These are phyloP conservation scores for Phenganax marumi DNA, from an alignment of 92 coral and sea anemone species.

Conservation along the genomic window DNA sequence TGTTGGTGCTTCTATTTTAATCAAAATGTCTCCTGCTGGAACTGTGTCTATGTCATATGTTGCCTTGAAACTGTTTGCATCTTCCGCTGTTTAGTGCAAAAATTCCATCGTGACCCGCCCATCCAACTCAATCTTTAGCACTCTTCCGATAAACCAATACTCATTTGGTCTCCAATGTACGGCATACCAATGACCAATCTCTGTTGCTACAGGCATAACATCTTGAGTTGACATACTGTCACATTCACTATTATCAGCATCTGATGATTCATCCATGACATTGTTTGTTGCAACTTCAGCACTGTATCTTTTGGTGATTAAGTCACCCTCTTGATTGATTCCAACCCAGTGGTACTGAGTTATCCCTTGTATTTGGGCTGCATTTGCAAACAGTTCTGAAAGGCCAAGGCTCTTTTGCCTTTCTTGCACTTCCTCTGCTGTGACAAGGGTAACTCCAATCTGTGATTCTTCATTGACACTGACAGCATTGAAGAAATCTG, in stretches of 20 bases:
- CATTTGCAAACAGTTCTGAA: constrained; percentile 41
- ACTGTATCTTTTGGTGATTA: constrained; percentile 54
- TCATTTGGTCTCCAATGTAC: constrained; percentile 51
- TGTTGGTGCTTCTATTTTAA: constrained; percentile 39
- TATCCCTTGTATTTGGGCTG: constrained; percentile 42
- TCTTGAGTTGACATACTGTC: constrained; percentile 3
- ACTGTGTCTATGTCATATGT: constrained; percentile 39
- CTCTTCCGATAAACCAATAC: constrained; percentile 50
- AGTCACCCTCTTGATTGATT: constrained; percentile 30
- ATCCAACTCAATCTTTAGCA: constrained; percentile 32
- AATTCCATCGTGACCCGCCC: constrained; percentile 50
- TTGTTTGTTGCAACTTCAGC: constrained; percentile 12
- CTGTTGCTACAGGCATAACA: neutral
- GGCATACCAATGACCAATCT: constrained; percentile 54
- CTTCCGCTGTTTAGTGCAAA: constrained; percentile 49
- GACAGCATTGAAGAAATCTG: constrained; percentile 43
- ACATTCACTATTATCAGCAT: constrained; percentile 19
- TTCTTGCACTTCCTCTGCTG: constrained; percentile 40
- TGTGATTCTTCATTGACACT: constrained; percentile 43
- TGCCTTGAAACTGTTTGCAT: constrained; percentile 30
- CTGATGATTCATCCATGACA: constrained; percentile 42
- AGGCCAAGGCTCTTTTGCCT: constrained; percentile 40
- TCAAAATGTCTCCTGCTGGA: constrained; percentile 39
- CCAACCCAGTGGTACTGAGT: constrained; percentile 44
- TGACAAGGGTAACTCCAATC: constrained; percentile 37